Percentiles rank a stretch among this genome's conserved stretches.
Evolutionary conservation across 53 echinoderm and acorn worm species (phyloP).

Genomic region (Henricia sp.): DNA sequence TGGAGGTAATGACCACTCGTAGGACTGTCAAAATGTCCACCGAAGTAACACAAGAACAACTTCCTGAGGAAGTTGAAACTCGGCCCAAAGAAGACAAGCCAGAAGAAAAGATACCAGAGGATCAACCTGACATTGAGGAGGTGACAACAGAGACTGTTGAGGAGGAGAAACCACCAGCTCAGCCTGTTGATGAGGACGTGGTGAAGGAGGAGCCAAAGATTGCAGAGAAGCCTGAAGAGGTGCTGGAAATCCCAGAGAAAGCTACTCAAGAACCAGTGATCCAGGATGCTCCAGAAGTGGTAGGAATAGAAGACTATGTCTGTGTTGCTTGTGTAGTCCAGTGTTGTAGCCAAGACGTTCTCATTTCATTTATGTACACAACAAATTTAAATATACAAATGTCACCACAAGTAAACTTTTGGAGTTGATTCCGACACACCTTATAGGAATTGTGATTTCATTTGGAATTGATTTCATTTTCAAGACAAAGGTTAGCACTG

Average conservation of each 20-base stretch:
- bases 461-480: too few species aligned
- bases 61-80: slow-evolving; percentile 51
- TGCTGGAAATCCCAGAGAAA: neutral
- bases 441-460: too few species aligned
- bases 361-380: too few species aligned
- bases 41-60: slow-evolving; percentile 47
- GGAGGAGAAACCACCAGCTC: neutral
- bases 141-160: neutral
- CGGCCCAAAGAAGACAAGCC: slow-evolving; percentile 49
- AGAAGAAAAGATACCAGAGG: slow-evolving; percentile 16
- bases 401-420: too few species aligned
- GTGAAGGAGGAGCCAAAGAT: slow-evolving; percentile 49
- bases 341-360: too few species aligned
- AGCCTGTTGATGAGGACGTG: slow-evolving; percentile 14
- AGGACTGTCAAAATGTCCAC: slow-evolving; percentile 69
- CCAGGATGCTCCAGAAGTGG: slow-evolving; percentile 54
- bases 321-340: too few species aligned
- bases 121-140: slow-evolving; percentile 33
- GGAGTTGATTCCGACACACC: too few species aligned
- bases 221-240: slow-evolving; percentile 4
- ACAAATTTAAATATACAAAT: too few species aligned
- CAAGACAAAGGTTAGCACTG: too few species aligned
- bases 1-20: slow-evolving; percentile 78
- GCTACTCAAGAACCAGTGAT: slow-evolving; percentile 15
- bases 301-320: too few species aligned